Percentiles rank a stretch among this genome's conserved stretches.
phyloP scores from a whole-genome alignment of 2,888 invertebrate genomes.

The Synergus laeviventris region DNA sequence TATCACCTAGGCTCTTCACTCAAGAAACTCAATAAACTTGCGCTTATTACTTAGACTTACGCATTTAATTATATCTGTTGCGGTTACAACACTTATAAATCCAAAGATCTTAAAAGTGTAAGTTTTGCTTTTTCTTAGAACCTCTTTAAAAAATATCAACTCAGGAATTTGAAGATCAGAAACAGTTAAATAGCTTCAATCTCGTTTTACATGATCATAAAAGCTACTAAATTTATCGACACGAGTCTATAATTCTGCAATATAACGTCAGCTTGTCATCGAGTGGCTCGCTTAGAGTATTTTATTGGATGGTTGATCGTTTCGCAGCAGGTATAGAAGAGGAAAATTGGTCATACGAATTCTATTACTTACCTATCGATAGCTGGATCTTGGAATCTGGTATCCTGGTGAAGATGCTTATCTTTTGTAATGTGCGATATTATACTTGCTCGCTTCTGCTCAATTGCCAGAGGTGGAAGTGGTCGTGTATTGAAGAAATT shows the following conservation, averaged over 20 bases:
- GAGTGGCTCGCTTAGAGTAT: not conserved
- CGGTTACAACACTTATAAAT: too few relatives aligned
- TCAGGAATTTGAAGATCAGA: not conserved
- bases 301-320: slow-evolving; percentile 15
- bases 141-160: not conserved
- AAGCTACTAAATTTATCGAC: slow-evolving; percentile 7
- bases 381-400: slow-evolving; percentile 9
- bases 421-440: slow-evolving; percentile 23
- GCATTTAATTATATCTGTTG: not conserved
- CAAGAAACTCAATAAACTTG: not conserved
- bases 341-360: slow-evolving; percentile 23
- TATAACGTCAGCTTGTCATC: slow-evolving; percentile 11
- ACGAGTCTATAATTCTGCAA: slow-evolving; percentile 9
- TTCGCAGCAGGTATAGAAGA: slow-evolving; percentile 14
- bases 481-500: not conserved
- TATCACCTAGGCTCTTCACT: not conserved
- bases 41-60: not conserved
- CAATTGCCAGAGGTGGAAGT: slow-evolving; percentile 3
- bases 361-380: slow-evolving; percentile 24
- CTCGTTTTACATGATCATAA: not conserved
- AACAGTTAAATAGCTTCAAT: not conserved
- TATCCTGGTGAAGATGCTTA: slow-evolving; percentile 5
- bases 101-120: too few relatives aligned
- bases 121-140: not conserved
- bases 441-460: slow-evolving; percentile 33